Evolutionary conservation across 2,113 vertebrate species (phyloP), one percentile per base, ranked within the genome.

Genomic region (Aplodontia rufa): DNA sequence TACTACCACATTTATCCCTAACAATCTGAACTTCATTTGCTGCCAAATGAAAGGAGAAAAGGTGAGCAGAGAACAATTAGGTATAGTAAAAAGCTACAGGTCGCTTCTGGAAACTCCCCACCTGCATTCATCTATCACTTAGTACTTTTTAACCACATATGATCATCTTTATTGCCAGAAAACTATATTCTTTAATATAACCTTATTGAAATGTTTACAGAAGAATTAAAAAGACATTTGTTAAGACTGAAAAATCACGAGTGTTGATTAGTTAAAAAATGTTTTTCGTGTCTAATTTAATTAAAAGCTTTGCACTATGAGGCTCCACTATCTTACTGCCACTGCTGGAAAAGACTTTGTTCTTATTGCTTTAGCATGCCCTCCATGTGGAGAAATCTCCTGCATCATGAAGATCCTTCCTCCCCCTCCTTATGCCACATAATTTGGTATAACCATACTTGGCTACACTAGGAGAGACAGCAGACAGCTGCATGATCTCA

Each of bases 161-260:
- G 14, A 90, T 20, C 45, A 45, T 89, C 53, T 92, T 96, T 84
- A 93, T 87, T 74, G 16, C n/a, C 87, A 79, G 53, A 83, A 13
- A n/a, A n/a, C n/a, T n/a, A n/a, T n/a, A n/a, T n/a, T n/a, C n/a
- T n/a, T n/a, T n/a, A n/a, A n/a, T n/a, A n/a, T n/a, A n/a, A 81
- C 30, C 62, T 97, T 62, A 84, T 40, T 66, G 78, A 72, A 78
- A 80, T 64, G 6, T n/a, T 83, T 82, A 79, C 3, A 93, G 62
- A 78, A 60, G 37, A 90, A n/a, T 58, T 83, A 91, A 91, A 72
- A 20, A 91, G 68, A 93, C 51, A 91, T 95, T 92, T 84, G 49
- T 30, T 93, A 82, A 90, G 55, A 74, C 1, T 60, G 47, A 78
- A 71, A 95, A 87, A 47, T 90, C 83, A 79, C 45, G 95, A 71